Conservation (phyloP, 2,113 vertebrate genomes). For the Himantopus leucocephalus region DNA sequence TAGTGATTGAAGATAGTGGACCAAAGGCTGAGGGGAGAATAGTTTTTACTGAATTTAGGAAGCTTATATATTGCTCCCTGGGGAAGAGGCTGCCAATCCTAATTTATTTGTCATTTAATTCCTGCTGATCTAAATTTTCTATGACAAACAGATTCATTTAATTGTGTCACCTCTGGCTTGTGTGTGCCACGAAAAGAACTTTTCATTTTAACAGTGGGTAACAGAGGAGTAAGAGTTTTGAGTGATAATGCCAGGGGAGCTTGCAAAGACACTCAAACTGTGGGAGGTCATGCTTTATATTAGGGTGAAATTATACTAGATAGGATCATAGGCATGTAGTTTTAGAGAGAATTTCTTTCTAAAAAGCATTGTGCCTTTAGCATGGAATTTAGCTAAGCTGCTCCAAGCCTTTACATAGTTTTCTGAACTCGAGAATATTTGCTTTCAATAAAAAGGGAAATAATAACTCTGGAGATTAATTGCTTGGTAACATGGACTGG, state of each 20-base stretch:
- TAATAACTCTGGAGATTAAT: conserved; percentile 40
- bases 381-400: background rate
- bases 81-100: conserved; percentile 53
- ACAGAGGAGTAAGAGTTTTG: conserved; percentile 27
- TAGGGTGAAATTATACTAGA: background rate
- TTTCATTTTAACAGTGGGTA: conserved; percentile 54
- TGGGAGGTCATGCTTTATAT: conserved; percentile 4
- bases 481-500: background rate
- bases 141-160: conserved; percentile 67
- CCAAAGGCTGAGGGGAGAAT: conserved; percentile 29
- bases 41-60: conserved; percentile 54
- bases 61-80: conserved; percentile 41
- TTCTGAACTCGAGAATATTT: background rate
- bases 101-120: conserved; percentile 69
- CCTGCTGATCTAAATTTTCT: conserved; percentile 67
- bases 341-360: background rate
- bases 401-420: background rate
- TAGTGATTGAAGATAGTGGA: conserved; percentile 30
- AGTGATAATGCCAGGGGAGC: conserved; percentile 36
- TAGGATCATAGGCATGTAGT: background rate
- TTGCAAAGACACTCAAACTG: conserved; percentile 30
- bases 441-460: background rate
- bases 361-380: background rate
- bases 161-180: conserved; percentile 69
- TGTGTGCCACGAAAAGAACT: conserved; percentile 41